Percentiles rank a stretch among this genome's conserved stretches.
These are phyloP conservation scores for Xenus cinereus DNA, from an alignment of 2,113 vertebrate genomes.

Conservation along the genomic window DNA sequence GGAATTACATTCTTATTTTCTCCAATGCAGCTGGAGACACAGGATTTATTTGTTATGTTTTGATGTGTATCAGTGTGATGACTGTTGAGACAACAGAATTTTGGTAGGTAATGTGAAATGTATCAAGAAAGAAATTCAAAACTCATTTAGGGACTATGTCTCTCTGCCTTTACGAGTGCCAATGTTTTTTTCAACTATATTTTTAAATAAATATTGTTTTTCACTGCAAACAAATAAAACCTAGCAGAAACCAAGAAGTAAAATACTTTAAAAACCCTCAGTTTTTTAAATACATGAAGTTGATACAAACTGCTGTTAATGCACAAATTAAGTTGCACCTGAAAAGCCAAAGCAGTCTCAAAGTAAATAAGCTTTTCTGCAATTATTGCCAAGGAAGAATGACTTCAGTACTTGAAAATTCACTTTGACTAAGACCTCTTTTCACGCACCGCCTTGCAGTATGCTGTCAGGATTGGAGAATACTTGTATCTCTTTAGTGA, in stretches of 20 bases:
- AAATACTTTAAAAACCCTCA: background rate
- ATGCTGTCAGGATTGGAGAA: background rate
- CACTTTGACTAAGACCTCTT: background rate
- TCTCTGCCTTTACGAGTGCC: background rate
- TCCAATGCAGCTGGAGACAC: background rate
- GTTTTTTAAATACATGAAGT: background rate
- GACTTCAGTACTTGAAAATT: background rate
- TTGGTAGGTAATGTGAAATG: background rate
- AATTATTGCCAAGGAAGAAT: background rate
- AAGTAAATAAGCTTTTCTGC: background rate
- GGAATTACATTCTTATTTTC: background rate
- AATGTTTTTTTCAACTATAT: background rate
- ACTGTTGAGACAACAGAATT: background rate
- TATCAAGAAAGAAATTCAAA: background rate
- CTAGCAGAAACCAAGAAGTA: background rate
- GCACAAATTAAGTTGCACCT: background rate
- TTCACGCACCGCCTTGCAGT: background rate
- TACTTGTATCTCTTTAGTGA: background rate
- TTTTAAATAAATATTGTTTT: background rate
- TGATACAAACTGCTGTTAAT: background rate
- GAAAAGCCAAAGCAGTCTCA: background rate
- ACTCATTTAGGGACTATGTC: background rate
- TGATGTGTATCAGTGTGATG: background rate
- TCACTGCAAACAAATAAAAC: background rate
- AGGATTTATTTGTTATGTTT: background rate